A percentile compares a stretch with the other conserved stretches of the same genome.
phyloP scores from a whole-genome alignment of 2,888 invertebrate species.

The Agonum fuliginosum region DNA sequence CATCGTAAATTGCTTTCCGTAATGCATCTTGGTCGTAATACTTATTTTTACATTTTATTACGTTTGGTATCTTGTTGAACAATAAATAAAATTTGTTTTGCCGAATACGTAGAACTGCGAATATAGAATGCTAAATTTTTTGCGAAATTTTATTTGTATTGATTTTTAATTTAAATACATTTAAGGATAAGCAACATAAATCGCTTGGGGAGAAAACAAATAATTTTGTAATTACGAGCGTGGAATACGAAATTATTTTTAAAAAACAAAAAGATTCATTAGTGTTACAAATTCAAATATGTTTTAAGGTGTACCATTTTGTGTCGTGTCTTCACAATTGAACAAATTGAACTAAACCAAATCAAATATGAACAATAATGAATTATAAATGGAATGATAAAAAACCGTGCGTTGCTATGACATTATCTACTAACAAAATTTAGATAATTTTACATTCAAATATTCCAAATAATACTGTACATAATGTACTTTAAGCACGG shows the following conservation, averaged over 20 bases:
- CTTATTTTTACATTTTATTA: slow-evolving; percentile 1
- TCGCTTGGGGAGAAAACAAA: background rate
- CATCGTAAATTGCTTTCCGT: background rate
- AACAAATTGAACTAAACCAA: too few relatives aligned
- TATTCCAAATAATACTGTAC: too few relatives aligned
- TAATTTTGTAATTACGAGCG: background rate
- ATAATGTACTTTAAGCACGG: too few relatives aligned
- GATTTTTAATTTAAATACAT: slow-evolving; percentile 7
- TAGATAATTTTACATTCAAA: too few relatives aligned
- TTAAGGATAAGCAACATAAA: background rate
- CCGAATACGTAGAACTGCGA: background rate
- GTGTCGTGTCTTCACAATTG: too few relatives aligned
- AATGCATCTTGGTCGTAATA: background rate
- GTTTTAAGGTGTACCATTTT: too few relatives aligned
- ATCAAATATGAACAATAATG: too few relatives aligned
- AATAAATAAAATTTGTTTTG: background rate
- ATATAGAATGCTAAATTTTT: background rate
- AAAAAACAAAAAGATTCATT: background rate
- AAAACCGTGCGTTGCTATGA: too few relatives aligned
- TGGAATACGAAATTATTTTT: background rate
- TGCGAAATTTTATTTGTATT: background rate
- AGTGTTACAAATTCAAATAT: background rate
- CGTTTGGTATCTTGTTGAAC: background rate
- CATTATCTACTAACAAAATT: too few relatives aligned
- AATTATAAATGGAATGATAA: too few relatives aligned